These are phyloP conservation scores for Sebastes nivosus DNA, from an alignment of 2,797 vertebrate genomes.

Conservation along the genomic window DNA sequence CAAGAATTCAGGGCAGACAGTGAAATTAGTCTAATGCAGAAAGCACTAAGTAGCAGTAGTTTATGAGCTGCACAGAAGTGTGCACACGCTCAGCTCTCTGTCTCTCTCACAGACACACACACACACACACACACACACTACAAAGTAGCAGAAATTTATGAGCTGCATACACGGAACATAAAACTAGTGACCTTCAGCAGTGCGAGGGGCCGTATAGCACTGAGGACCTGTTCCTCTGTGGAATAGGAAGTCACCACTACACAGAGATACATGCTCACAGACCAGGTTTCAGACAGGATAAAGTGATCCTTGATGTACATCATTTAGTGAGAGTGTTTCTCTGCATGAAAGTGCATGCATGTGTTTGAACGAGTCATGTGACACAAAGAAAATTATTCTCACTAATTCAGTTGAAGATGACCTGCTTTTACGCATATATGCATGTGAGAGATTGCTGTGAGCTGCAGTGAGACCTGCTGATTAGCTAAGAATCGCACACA, in stretches of 20 bases:
- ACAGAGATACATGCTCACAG: conserved; percentile 34
- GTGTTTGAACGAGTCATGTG: conserved; percentile 14
- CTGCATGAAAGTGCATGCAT: conserved; percentile 3
- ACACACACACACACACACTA: conserved; percentile 52
- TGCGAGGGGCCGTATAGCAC: conserved; percentile 65
- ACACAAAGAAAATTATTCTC: conserved; percentile 13
- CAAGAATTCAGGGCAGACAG: conserved; percentile 64
- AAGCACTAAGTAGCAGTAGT: conserved; percentile 78
- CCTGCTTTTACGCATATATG: conserved; percentile 59
- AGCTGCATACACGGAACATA: conserved; percentile 80
- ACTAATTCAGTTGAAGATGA: conserved; percentile 36
- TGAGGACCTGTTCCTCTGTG: conserved; percentile 72
- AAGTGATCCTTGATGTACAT: conserved; percentile 37
- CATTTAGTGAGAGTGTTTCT: conserved; percentile 18
- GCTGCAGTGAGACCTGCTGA: conserved; percentile 45
- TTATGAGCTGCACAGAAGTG: conserved; percentile 72
- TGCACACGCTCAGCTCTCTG: conserved; percentile 40
- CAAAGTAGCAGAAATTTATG: conserved; percentile 82
- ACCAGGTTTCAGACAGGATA: conserved; percentile 15
- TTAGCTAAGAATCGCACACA: conserved; percentile 25
- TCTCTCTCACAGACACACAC: conserved; percentile 24
- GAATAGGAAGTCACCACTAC: conserved; percentile 63
- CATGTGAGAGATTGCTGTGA: conserved; percentile 38
- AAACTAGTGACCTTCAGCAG: conserved; percentile 81
- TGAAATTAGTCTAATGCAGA: conserved; percentile 80